A percentile compares a stretch with the other conserved stretches of the same genome.
These are phyloP conservation scores for Drosophila nr. fundita DNA, from an alignment of 2,888 invertebrate species.

Conservation along the genomic window DNA sequence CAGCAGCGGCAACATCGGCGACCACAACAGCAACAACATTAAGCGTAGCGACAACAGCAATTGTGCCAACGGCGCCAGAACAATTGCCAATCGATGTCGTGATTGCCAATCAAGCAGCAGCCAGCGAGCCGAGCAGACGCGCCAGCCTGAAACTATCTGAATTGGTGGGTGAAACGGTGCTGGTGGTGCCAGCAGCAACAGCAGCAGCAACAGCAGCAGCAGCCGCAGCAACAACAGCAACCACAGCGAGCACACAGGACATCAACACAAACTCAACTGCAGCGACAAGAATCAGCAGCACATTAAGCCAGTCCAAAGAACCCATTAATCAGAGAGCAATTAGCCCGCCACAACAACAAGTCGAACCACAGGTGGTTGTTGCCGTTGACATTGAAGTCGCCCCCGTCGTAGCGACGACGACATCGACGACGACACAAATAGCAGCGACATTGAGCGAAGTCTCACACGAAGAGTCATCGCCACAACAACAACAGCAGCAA, in stretches of 20 bases:
- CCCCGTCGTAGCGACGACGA: slow-evolving; percentile 24
- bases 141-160: slow-evolving; percentile 64
- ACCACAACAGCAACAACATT: slow-evolving; percentile 37
- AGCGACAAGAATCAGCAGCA: slow-evolving; percentile 30
- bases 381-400: slow-evolving; percentile 57
- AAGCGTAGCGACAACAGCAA: slow-evolving; percentile 22
- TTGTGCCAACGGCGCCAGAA: slow-evolving; percentile 35
- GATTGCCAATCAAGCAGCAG: slow-evolving; percentile 70
- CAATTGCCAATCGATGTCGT: slow-evolving; percentile 46
- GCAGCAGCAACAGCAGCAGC: slow-evolving; percentile 1
- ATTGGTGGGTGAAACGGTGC: slow-evolving; percentile 71
- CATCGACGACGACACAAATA: slow-evolving; percentile 69
- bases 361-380: slow-evolving; percentile 44
- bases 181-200: slow-evolving; percentile 58
- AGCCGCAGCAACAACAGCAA: background rate
- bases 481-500: slow-evolving; percentile 36
- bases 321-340: slow-evolving; percentile 67
- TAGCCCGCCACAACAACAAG: slow-evolving; percentile 41
- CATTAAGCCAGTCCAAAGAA: slow-evolving; percentile 66
- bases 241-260: slow-evolving; percentile 30
- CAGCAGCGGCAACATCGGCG: slow-evolving; percentile 32
- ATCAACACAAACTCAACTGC: slow-evolving; percentile 22
- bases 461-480: slow-evolving; percentile 68
- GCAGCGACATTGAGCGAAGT: slow-evolving; percentile 72
- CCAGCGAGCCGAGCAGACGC: slow-evolving; percentile 70